Percentiles rank a stretch among this genome's conserved stretches.
Conservation (phyloP, 2,113 vertebrate species). For the Mus spicilegus region DNA sequence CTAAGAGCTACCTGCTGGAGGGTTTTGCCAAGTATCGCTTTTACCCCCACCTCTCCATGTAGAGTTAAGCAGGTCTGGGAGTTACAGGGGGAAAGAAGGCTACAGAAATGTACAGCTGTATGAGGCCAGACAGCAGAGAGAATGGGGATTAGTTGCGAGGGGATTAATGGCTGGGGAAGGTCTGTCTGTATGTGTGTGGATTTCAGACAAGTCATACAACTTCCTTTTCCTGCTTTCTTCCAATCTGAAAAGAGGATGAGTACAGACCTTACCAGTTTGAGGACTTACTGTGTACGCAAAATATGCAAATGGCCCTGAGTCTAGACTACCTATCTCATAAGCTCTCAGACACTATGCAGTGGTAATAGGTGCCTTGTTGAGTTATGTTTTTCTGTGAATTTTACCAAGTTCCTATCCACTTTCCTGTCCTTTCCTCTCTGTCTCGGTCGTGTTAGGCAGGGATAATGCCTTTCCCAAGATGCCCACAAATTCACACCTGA, state of each 20-base stretch:
- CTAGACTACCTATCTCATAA: background rate
- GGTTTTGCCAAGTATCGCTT: conserved; percentile 61
- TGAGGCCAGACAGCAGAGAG: background rate
- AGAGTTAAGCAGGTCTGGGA: background rate
- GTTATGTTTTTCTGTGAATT: background rate
- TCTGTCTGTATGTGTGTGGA: background rate
- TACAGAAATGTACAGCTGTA: background rate
- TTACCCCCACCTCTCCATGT: background rate
- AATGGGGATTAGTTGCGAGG: background rate
- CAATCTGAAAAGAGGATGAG: conserved; percentile 25
- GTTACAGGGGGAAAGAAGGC: background rate
- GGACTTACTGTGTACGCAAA: background rate
- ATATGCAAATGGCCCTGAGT: background rate
- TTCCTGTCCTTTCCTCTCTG: background rate
- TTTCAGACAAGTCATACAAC: background rate
- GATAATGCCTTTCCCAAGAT: background rate
- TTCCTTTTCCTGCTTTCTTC: background rate
- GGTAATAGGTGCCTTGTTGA: background rate
- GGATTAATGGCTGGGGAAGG: too few relatives aligned
- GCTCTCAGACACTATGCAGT: background rate
- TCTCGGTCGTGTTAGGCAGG: background rate
- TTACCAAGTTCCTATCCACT: background rate
- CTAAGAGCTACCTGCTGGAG: conserved; percentile 63
- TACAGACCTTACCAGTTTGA: background rate
- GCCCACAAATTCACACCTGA: background rate